phyloP scores from a whole-genome alignment of 2,888 invertebrate species.

The Lacanobia oleracea region DNA sequence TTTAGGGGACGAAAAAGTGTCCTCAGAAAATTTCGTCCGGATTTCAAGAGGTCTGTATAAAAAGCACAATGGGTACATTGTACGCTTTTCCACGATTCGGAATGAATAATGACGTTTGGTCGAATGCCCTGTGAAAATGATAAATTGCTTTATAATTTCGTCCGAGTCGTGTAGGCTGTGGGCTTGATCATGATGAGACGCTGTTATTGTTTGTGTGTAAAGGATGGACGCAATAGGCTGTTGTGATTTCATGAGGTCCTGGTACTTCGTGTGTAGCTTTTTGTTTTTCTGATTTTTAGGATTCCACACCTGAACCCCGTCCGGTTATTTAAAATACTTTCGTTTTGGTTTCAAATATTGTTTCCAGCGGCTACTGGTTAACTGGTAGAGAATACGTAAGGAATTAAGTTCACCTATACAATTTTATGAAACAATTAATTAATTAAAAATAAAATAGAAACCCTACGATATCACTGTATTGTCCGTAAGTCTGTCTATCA shows the following conservation, averaged over 20 bases:
- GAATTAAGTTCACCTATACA: too few species aligned
- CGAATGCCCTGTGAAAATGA: slow-evolving; percentile 79
- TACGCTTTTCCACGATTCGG: slow-evolving; percentile 72
- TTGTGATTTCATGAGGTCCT: slow-evolving; percentile 31
- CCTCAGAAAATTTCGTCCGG: slow-evolving; percentile 57
- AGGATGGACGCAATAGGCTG: slow-evolving; percentile 9
- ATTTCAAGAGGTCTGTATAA: slow-evolving; percentile 70
- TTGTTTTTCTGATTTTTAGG: background rate
- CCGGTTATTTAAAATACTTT: background rate
- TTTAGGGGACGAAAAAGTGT: slow-evolving; percentile 23
- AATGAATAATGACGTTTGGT: slow-evolving; percentile 82
- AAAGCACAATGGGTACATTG: slow-evolving; percentile 73
- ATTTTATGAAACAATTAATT: too few species aligned
- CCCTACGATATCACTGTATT: too few species aligned
- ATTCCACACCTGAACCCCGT: background rate
- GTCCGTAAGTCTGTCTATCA: too few species aligned
- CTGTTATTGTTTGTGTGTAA: slow-evolving; percentile 56
- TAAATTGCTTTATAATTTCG: slow-evolving; percentile 82
- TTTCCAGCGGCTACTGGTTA: too few species aligned
- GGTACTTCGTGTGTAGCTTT: background rate
- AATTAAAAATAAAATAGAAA: too few species aligned
- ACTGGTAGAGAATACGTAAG: too few species aligned
- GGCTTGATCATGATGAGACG: slow-evolving; percentile 71
- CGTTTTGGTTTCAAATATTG: too few species aligned
- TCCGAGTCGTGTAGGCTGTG: slow-evolving; percentile 68